Conservation (phyloP, 2,888 invertebrate genomes). For the Ophonus ardosiacus region DNA sequence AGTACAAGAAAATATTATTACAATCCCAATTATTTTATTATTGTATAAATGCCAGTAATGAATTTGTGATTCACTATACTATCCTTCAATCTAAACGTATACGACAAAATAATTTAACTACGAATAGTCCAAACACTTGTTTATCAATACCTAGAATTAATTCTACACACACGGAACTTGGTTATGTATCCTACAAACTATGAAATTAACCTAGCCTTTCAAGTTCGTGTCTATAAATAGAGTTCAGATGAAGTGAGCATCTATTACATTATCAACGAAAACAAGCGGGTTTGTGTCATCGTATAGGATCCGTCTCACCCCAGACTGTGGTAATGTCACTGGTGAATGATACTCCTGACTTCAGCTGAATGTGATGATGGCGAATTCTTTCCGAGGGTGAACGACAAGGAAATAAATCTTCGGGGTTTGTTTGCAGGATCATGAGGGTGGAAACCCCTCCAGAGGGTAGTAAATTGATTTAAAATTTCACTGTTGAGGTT, state of each 20-base stretch:
- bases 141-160: too few relatives aligned
- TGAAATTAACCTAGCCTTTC: not conserved
- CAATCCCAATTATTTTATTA: too few relatives aligned
- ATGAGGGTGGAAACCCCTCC: constrained; percentile 19
- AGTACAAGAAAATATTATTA: too few relatives aligned
- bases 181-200: too few relatives aligned
- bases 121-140: too few relatives aligned
- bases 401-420: constrained; percentile 42
- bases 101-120: too few relatives aligned
- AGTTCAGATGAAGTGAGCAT: not conserved
- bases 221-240: not conserved
- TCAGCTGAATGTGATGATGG: constrained; percentile 29
- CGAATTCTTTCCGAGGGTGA: constrained; percentile 32
- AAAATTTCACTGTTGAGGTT: constrained; percentile 3
- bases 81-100: too few relatives aligned
- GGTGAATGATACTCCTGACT: constrained; percentile 13
- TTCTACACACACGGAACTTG: too few relatives aligned
- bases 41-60: too few relatives aligned
- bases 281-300: constrained; percentile 3
- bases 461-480: constrained; percentile 19
- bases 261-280: constrained; percentile 11
- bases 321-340: not conserved
- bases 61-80: too few relatives aligned
- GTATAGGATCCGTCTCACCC: not conserved
- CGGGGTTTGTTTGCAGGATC: constrained; percentile 36